Conservation (phyloP, 2,797 vertebrate species). For the Syngnathus acus region DNA sequence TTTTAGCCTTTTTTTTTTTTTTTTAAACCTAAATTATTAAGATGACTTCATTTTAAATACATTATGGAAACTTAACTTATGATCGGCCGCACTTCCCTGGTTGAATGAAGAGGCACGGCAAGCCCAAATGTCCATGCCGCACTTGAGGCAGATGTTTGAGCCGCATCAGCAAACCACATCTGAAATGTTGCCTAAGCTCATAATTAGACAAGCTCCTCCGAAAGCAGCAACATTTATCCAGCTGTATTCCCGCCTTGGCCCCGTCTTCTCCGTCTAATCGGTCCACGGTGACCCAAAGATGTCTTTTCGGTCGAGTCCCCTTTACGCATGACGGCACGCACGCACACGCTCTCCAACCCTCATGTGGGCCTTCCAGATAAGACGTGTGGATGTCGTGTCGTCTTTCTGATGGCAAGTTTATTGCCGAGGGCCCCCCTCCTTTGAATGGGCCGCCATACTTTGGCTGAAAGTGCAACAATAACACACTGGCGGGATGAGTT, state of each 20-base stretch:
- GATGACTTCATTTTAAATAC: neutral
- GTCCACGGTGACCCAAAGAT: constrained; percentile 8
- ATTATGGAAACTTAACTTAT: neutral
- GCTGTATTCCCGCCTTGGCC: neutral
- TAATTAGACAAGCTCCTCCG: constrained; percentile 4
- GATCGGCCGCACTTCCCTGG: neutral
- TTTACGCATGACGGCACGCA: constrained; percentile 22
- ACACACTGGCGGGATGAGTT: constrained; percentile 53
- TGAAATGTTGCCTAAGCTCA: neutral
- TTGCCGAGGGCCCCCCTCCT: constrained; percentile 20
- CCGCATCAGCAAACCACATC: constrained; percentile 6
- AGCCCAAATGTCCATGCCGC: neutral
- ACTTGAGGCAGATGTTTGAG: neutral
- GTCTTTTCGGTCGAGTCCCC: neutral
- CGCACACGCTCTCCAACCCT: constrained; percentile 25
- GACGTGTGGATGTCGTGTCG: constrained; percentile 27
- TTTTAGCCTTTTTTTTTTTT: neutral
- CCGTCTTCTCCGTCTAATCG: constrained; percentile 17
- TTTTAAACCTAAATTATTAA: neutral
- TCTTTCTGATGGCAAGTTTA: constrained; percentile 47
- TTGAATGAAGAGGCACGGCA: neutral
- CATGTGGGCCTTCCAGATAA: constrained; percentile 59
- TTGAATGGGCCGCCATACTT: constrained; percentile 52
- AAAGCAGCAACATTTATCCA: constrained; percentile 3
- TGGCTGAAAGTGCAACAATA: constrained; percentile 63